phyloP scores from a whole-genome alignment of 2,888 invertebrate species.

The Melieria picta region DNA sequence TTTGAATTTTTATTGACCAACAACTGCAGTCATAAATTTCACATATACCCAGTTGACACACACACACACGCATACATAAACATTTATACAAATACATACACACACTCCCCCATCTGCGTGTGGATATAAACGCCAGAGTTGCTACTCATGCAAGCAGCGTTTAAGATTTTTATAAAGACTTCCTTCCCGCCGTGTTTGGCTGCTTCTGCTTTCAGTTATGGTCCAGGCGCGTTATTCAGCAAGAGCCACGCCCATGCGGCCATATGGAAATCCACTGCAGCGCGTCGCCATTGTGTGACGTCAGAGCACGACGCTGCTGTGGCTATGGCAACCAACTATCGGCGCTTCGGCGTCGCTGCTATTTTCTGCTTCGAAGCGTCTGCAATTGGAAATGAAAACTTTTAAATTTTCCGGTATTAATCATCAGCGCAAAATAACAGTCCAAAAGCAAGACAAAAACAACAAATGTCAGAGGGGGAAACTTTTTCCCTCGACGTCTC shows the following conservation, averaged over 20 bases:
- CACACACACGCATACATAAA: background rate
- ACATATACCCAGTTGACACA: background rate
- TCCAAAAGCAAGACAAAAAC: background rate
- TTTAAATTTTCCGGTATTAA: constrained; percentile 17
- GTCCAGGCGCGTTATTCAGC: background rate
- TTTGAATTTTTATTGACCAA: constrained; percentile 39
- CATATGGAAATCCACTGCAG: constrained; percentile 7
- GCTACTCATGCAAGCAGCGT: background rate
- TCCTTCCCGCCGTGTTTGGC: constrained; percentile 1
- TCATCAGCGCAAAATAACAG: background rate
- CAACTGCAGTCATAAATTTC: constrained; percentile 21
- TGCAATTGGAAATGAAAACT: constrained; percentile 17
- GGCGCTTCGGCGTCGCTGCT: background rate
- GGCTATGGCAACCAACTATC: background rate
- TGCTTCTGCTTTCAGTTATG: too few relatives aligned
- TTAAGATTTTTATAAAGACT: constrained; percentile 19
- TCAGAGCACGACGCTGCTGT: too few relatives aligned
- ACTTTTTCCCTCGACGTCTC: background rate
- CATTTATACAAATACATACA: background rate
- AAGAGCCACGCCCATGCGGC: background rate
- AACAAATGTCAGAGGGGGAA: background rate
- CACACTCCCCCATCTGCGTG: background rate
- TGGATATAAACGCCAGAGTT: background rate
- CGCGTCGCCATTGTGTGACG: background rate
- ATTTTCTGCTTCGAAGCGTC: constrained; percentile 19